Conservation (phyloP, 2,888 invertebrate genomes). For the Achlya flavicornis region DNA sequence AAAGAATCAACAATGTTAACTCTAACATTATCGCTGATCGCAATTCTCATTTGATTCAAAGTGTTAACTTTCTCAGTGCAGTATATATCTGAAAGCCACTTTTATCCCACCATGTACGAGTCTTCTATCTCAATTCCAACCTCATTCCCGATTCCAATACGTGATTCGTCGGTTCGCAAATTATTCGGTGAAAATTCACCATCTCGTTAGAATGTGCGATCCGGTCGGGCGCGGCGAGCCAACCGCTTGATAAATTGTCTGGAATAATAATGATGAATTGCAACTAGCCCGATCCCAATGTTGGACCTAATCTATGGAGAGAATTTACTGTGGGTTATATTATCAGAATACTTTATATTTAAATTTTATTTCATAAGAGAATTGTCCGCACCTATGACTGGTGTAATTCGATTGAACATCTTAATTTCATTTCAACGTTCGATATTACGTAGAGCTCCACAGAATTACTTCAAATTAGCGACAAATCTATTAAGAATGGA, state of each 20-base stretch:
- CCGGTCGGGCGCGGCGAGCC: constrained; percentile 77
- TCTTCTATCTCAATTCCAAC: constrained; percentile 82
- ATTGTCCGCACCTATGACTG: not conserved
- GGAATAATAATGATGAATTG: constrained; percentile 85
- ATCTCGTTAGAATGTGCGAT: constrained; percentile 84
- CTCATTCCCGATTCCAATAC: constrained; percentile 82
- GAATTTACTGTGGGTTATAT: constrained; percentile 50
- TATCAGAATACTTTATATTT: constrained; percentile 17
- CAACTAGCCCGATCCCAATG: constrained; percentile 75
- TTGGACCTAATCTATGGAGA: constrained; percentile 73
- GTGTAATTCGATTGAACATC: not conserved
- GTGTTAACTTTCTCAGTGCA: constrained; percentile 28
- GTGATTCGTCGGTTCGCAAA: constrained; percentile 84
- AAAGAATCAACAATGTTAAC: not conserved
- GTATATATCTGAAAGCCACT: constrained; percentile 28
- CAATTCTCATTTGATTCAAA: constrained; percentile 32
- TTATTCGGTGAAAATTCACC: constrained; percentile 84
- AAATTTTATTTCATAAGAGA: not conserved
- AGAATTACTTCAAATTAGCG: constrained; percentile 77
- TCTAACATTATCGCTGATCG: constrained; percentile 13
- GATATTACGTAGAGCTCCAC: constrained; percentile 60
- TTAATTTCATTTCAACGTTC: constrained; percentile 65
- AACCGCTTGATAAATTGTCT: constrained; percentile 84
- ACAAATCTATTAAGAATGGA: constrained; percentile 79
- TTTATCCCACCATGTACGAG: constrained; percentile 69